Conservation (phyloP, 2,113 vertebrate genomes). For the Corynorhinus townsendii region DNA sequence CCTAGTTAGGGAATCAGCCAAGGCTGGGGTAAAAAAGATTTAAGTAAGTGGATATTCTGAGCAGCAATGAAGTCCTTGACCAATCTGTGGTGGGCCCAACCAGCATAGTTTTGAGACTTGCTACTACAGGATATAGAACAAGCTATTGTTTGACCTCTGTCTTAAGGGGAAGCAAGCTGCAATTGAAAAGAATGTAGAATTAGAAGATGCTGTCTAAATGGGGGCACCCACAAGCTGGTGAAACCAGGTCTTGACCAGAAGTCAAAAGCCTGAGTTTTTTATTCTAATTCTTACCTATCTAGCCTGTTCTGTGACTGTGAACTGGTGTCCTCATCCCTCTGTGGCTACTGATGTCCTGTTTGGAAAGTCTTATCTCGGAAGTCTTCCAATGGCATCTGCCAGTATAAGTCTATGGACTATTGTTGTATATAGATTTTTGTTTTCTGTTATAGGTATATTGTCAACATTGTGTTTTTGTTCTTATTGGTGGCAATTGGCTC, state of each 20-base stretch:
- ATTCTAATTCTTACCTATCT: neutral
- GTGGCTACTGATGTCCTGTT: neutral
- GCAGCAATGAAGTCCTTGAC: neutral
- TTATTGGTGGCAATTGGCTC: neutral
- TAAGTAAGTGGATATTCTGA: neutral
- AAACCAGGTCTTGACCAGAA: neutral
- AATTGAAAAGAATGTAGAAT: too few relatives aligned
- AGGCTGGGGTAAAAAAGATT: neutral
- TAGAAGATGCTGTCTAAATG: neutral
- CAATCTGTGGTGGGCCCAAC: neutral
- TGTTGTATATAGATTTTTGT: neutral
- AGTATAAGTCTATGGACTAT: neutral
- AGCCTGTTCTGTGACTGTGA: neutral
- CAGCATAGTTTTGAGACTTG: neutral
- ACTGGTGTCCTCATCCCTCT: neutral
- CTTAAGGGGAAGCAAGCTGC: neutral
- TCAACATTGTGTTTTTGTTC: neutral
- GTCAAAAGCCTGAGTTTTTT: neutral
- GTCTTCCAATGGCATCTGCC: neutral
- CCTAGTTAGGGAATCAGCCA: neutral
- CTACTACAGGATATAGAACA: neutral
- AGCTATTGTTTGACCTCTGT: neutral
- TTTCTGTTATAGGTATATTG: neutral
- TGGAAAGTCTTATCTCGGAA: neutral
- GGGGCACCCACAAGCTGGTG: neutral